Base-by-base conservation (phyloP, 1,140 invertebrate species). In the Caerostris extrusa region DNA sequence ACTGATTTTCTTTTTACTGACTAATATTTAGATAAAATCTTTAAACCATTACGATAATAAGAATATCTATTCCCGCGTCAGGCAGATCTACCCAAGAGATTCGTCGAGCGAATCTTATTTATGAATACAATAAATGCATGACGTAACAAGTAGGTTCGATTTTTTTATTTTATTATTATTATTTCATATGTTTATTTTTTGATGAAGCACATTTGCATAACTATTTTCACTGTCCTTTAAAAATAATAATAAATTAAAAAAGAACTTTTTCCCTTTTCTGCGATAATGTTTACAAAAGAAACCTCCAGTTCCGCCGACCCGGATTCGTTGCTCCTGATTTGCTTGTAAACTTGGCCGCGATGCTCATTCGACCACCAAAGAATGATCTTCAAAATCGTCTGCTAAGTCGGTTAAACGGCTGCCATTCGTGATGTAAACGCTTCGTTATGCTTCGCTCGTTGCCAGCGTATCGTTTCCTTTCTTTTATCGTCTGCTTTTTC, bases 271-370 rank as follows among this genome's bases (percentile, higher is more conserved):
- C 19, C 19, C 19, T 50, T 34, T 71, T 3, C 69, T 34, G 69
- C 69, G 7, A 34, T 71, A 71, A 71, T 71, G 69, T 34, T 71
- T 71, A 71, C 69, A 50, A 71, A 71, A 71, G 69, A 71, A 71
- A 71, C 69, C 69, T 71, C 19, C 10, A 7, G 69, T 71, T 71
- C 69, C 34, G 69, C n/a, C 69, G 69, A 71, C 69, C 69, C 69
- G 69, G 69, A 71, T 71, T 71, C 69, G 69, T 71, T 19, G 34
- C 34, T 34, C 34, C 34, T 34, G 34, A 34, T 34, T 34, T 34
- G 34, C 34, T 8, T 19, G 69, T 71, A 71, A 71, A 71, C 69
- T 71, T 71, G 69, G 69, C 69, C 69, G 69, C 34, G 69, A 71
- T 71, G 69, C 34, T 77, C 34, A 53, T 77, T 77, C 69, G 69